phyloP scores from a whole-genome alignment of 2,113 vertebrate species.

The Romanogobio albipinnatus region DNA sequence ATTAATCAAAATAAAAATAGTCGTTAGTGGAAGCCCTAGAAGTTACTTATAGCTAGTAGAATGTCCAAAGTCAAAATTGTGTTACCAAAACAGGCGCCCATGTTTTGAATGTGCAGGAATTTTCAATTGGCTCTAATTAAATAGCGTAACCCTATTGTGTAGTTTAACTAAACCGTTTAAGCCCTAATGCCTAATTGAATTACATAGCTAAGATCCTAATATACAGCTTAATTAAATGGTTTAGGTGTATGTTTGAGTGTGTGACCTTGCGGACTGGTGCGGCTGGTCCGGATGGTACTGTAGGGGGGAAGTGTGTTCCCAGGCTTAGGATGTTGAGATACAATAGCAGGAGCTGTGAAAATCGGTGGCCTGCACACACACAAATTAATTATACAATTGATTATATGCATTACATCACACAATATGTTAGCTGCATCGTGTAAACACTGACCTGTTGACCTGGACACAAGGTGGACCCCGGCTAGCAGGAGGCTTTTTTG shows the following conservation, averaged over 20 bases:
- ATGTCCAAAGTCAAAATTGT: too few species aligned
- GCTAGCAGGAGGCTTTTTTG: constrained; percentile 47
- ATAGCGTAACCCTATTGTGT: neutral
- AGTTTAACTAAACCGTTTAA: neutral
- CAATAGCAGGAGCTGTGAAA: constrained; percentile 56
- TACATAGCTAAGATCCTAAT: neutral
- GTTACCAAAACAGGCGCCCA: neutral
- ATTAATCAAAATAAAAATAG: too few species aligned
- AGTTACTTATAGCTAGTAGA: too few species aligned
- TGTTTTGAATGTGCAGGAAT: neutral
- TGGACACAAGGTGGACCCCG: constrained; percentile 41
- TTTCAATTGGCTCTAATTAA: neutral
- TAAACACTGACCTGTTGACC: constrained; percentile 32
- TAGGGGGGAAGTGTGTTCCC: constrained; percentile 64
- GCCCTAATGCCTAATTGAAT: neutral
- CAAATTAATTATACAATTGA: neutral
- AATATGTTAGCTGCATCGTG: neutral
- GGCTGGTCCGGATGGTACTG: constrained; percentile 63
- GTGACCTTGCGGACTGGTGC: constrained; percentile 70
- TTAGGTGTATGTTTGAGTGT: neutral
- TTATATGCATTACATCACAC: neutral
- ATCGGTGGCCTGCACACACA: constrained; percentile 28
- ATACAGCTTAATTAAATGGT: neutral
- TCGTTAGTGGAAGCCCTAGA: too few species aligned
- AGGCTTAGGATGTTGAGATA: constrained; percentile 59